Percentiles rank a stretch among this genome's conserved stretches.
These are phyloP conservation scores for Todus mexicanus DNA, from an alignment of 2,797 vertebrate genomes.

Conservation along the genomic window DNA sequence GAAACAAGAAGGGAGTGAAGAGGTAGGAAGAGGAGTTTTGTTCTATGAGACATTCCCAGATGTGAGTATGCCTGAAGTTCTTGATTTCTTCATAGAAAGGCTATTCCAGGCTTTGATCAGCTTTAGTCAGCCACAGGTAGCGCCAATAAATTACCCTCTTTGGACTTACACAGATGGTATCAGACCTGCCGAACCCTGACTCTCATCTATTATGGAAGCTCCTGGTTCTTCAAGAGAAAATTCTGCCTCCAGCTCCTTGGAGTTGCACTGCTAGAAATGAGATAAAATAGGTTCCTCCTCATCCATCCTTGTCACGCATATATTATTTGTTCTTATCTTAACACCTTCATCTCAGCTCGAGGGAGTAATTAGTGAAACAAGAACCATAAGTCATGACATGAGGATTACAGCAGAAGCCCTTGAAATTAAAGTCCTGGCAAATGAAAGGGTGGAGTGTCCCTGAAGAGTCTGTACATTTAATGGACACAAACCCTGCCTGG, in stretches of 20 bases:
- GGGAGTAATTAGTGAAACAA: slow-evolving; percentile 2
- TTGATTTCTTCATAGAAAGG: background rate
- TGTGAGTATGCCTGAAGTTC: background rate
- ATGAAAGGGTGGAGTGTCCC: background rate
- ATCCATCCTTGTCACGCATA: background rate
- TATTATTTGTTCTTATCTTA: slow-evolving; percentile 35
- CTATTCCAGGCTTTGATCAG: background rate
- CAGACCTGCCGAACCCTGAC: background rate
- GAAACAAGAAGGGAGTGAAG: background rate
- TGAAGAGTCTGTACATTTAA: background rate
- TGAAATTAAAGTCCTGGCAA: background rate
- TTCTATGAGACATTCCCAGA: background rate
- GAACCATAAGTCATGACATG: background rate
- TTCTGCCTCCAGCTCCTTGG: slow-evolving; percentile 2
- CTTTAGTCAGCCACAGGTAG: background rate
- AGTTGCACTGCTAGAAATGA: background rate
- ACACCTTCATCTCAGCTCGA: slow-evolving; percentile 15
- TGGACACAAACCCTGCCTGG: background rate
- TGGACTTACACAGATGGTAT: background rate
- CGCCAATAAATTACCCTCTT: background rate
- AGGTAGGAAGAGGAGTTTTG: background rate
- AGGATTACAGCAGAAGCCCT: background rate
- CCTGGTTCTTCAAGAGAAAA: background rate
- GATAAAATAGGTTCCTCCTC: slow-evolving; percentile 1
- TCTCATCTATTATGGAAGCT: slow-evolving; percentile 4